A percentile compares a stretch with the other conserved stretches of the same genome.
Evolutionary conservation across 2,888 invertebrate species (phyloP).

Genomic region (Lochmaea crataegi): DNA sequence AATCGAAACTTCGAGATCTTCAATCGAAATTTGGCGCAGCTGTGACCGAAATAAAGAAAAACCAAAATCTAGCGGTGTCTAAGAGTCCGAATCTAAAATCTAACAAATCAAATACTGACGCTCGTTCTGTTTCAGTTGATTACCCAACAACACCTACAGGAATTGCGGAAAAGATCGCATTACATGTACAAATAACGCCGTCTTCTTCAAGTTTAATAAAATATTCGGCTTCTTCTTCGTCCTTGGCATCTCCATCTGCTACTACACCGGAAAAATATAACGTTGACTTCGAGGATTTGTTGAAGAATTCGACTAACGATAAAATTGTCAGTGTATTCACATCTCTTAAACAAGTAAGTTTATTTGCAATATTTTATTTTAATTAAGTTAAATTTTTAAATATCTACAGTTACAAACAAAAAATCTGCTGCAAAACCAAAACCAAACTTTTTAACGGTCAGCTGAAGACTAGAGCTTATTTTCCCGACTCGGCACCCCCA

Average conservation of each 20-base stretch:
- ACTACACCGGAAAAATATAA: conserved; percentile 42
- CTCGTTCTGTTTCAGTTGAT: conserved; percentile 61
- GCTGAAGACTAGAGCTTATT: too few species aligned
- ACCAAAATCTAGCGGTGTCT: conserved; percentile 59
- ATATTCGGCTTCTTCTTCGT: conserved; percentile 27
- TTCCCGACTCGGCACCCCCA: too few species aligned
- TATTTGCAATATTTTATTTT: not conserved
- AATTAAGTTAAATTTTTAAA: too few species aligned
- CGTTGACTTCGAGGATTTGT: conserved; percentile 35
- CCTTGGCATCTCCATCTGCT: conserved; percentile 35
- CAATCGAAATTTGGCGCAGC: conserved; percentile 59
- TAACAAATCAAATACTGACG: conserved; percentile 57
- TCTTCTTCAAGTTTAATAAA: conserved; percentile 14
- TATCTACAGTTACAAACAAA: too few species aligned
- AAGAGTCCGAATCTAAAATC: conserved; percentile 49
- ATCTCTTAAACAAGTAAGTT: conserved; percentile 31
- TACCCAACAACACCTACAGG: conserved; percentile 60
- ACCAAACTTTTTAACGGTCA: too few species aligned
- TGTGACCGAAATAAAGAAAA: conserved; percentile 58
- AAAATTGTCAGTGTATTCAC: conserved; percentile 43
- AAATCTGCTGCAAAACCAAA: too few species aligned
- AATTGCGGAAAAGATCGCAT: conserved; percentile 56
- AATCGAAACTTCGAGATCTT: conserved; percentile 55
- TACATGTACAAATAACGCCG: conserved; percentile 51
- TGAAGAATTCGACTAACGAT: conserved; percentile 38